phyloP scores from a whole-genome alignment of 1,140 invertebrate species.

The Lepidurus arcticus region DNA sequence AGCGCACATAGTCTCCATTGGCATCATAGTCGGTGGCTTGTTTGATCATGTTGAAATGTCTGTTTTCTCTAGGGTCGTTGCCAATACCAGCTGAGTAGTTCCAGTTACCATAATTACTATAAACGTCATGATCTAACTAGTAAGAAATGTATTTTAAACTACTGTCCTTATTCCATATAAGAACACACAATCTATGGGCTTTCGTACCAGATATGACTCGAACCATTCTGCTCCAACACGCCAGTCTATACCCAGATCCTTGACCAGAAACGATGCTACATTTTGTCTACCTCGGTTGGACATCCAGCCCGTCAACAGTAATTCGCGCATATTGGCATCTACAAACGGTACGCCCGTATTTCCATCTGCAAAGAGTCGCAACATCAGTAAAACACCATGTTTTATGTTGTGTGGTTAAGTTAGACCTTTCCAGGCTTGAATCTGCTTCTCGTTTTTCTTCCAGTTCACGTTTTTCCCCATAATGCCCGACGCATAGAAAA shows the following conservation, averaged over 20 bases:
- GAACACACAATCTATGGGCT: slow-evolving; percentile 33
- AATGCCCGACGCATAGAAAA: slow-evolving; percentile 44
- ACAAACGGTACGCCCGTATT: slow-evolving; percentile 48
- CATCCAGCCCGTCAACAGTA: slow-evolving; percentile 48
- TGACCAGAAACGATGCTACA: slow-evolving; percentile 48
- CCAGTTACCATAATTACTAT: slow-evolving; percentile 50
- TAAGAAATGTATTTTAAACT: slow-evolving; percentile 31
- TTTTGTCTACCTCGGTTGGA: slow-evolving; percentile 48
- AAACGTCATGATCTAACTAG: slow-evolving; percentile 47
- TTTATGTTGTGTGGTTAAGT: slow-evolving; percentile 24
- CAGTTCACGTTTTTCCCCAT: slow-evolving; percentile 41
- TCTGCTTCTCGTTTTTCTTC: slow-evolving; percentile 42
- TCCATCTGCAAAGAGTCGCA: slow-evolving; percentile 37
- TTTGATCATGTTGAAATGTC: slow-evolving; percentile 49
- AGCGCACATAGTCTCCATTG: slow-evolving; percentile 37
- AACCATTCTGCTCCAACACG: slow-evolving; percentile 49
- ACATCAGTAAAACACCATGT: slow-evolving; percentile 16
- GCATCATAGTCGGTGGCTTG: slow-evolving; percentile 48
- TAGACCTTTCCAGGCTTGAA: slow-evolving; percentile 44
- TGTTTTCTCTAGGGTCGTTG: slow-evolving; percentile 47
- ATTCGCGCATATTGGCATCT: slow-evolving; percentile 49
- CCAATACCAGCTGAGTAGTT: slow-evolving; percentile 48
- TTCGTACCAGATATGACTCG: slow-evolving; percentile 42
- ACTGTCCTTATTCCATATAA: background rate
- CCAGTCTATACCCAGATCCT: slow-evolving; percentile 48